Evolutionary conservation across 2,888 invertebrate genomes (phyloP).

Genomic region (Brenthis hecate): DNA sequence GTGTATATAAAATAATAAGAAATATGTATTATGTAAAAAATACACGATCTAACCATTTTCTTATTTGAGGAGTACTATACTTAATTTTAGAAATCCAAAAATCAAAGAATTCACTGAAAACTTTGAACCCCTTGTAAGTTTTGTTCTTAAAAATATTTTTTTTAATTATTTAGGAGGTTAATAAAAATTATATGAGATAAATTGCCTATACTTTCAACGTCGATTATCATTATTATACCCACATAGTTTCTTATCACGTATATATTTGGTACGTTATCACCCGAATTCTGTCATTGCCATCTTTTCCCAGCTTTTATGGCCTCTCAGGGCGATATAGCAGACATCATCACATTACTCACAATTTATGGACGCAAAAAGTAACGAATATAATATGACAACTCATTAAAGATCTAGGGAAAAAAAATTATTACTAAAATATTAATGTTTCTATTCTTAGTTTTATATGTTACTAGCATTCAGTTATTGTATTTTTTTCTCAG

Average conservation of each 20-base stretch:
- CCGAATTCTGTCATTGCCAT: slow-evolving; percentile 27
- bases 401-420: slow-evolving; percentile 3
- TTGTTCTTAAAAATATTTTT: too few relatives aligned
- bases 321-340: slow-evolving; percentile 30
- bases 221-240: slow-evolving; percentile 12
- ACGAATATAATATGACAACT: slow-evolving; percentile 1
- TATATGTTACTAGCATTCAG: too few relatives aligned
- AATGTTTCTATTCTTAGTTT: background rate
- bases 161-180: background rate
- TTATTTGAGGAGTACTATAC: too few relatives aligned
- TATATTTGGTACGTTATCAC: slow-evolving; percentile 30
- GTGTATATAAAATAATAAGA: too few relatives aligned
- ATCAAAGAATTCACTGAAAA: too few relatives aligned
- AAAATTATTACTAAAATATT: background rate
- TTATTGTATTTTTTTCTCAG: too few relatives aligned
- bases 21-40: too few relatives aligned
- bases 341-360: slow-evolving; percentile 25
- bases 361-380: slow-evolving; percentile 29
- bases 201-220: background rate
- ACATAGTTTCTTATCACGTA: slow-evolving; percentile 32
- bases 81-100: too few relatives aligned
- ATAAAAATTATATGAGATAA: background rate
- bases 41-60: too few relatives aligned
- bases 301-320: slow-evolving; percentile 28
- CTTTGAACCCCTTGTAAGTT: too few relatives aligned